Conservation (phyloP, 2,888 invertebrate genomes). For the Xylocampa areola region DNA sequence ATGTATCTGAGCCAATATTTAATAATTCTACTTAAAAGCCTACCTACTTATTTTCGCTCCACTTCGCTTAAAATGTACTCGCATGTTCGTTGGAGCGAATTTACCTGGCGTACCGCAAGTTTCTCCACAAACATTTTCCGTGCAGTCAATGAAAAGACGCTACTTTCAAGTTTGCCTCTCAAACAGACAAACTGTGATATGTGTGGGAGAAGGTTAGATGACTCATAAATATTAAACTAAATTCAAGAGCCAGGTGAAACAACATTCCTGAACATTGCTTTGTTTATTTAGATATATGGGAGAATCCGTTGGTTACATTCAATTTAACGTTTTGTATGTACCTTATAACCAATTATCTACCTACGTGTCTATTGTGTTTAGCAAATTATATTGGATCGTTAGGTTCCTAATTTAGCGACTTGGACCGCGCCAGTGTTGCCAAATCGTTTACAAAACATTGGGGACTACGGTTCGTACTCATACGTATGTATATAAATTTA, state of each 20-base stretch:
- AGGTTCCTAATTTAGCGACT: too few relatives aligned
- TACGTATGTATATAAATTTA: too few relatives aligned
- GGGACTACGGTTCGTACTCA: too few relatives aligned
- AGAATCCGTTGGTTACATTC: conserved; percentile 1
- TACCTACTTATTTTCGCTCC: conserved; percentile 5
- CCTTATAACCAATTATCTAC: too few relatives aligned
- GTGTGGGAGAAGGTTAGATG: conserved; percentile 9
- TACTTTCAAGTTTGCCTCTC: conserved; percentile 20
- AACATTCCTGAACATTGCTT: conserved; percentile 3
- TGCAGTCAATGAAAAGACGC: conserved; percentile 37
- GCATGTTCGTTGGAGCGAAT: conserved; percentile 25
- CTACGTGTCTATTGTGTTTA: too few relatives aligned
- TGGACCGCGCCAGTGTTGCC: too few relatives aligned
- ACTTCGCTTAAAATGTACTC: conserved; percentile 12
- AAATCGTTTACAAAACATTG: too few relatives aligned
- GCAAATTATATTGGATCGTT: too few relatives aligned
- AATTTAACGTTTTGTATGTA: not conserved
- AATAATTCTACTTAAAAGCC: too few relatives aligned
- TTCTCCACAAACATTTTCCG: conserved; percentile 24
- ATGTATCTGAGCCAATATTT: too few relatives aligned
- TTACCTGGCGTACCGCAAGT: conserved; percentile 22
- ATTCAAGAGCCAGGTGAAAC: conserved; percentile 1
- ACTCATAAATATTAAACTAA: conserved; percentile 38
- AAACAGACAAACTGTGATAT: conserved; percentile 27
- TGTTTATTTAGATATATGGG: conserved; percentile 6